A percentile compares a stretch with the other conserved stretches of the same genome.
These are phyloP conservation scores for Glaucopsyche alexis DNA, from an alignment of 2,888 invertebrate species.

Conservation along the genomic window DNA sequence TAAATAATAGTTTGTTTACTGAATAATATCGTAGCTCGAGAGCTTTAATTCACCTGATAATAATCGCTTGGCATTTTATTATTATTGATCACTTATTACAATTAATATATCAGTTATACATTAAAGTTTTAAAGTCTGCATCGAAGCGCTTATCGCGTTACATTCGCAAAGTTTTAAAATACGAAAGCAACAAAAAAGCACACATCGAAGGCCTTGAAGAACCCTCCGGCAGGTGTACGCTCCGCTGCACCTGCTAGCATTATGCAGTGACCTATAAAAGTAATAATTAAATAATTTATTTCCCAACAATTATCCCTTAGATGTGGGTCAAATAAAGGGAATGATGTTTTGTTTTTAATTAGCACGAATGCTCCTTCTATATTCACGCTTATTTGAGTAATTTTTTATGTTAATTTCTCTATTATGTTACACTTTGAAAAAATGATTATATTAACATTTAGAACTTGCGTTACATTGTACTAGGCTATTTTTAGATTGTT, in stretches of 20 bases:
- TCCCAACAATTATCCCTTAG: slow-evolving; percentile 66
- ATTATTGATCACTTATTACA: slow-evolving; percentile 13
- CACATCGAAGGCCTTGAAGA: slow-evolving; percentile 62
- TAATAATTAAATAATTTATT: slow-evolving; percentile 75
- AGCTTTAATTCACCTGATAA: not conserved
- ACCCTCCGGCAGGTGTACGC: slow-evolving; percentile 66
- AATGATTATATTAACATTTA: slow-evolving; percentile 20
- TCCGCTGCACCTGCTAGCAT: slow-evolving; percentile 67
- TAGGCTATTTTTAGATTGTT: not conserved
- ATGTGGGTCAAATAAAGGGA: slow-evolving; percentile 75
- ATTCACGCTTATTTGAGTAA: not conserved
- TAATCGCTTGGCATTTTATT: not conserved
- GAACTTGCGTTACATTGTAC: not conserved
- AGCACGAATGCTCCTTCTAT: slow-evolving; percentile 15
- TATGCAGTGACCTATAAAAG: slow-evolving; percentile 77
- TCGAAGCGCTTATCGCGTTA: slow-evolving; percentile 17
- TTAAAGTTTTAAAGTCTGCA: slow-evolving; percentile 7
- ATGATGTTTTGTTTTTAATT: slow-evolving; percentile 40
- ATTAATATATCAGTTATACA: not conserved
- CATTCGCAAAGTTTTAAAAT: slow-evolving; percentile 30
- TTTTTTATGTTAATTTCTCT: slow-evolving; percentile 7
- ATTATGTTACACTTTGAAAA: not conserved
- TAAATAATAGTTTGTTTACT: not conserved
- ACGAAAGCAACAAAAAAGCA: slow-evolving; percentile 49
- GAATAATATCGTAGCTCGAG: not conserved